phyloP scores from a whole-genome alignment of 2,113 vertebrate species.

The Raja brachyura region DNA sequence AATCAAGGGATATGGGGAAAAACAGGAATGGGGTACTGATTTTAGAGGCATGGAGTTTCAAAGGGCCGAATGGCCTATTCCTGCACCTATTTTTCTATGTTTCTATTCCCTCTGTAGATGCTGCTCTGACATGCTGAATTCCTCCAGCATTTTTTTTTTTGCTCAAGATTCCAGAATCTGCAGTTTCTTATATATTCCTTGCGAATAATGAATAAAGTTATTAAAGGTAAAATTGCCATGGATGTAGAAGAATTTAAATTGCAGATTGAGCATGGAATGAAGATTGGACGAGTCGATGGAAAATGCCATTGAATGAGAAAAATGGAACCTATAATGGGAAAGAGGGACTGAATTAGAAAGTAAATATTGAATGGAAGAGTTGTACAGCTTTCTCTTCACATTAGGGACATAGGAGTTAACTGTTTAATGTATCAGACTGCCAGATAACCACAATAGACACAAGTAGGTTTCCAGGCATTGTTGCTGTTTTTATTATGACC shows the following conservation, averaged over 20 bases:
- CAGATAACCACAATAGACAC: neutral
- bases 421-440: neutral
- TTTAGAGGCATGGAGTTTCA: too few relatives aligned
- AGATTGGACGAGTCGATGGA: neutral
- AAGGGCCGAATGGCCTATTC: too few relatives aligned
- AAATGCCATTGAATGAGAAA: neutral
- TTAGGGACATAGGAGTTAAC: neutral
- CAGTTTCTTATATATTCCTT: neutral
- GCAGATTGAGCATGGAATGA: neutral
- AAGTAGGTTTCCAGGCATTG: neutral
- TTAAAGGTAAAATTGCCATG: neutral
- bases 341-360: neutral
- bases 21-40: too few relatives aligned
- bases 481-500: neutral
- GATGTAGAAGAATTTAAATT: neutral
- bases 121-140: too few relatives aligned
- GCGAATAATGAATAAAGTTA: neutral
- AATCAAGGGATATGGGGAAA: too few relatives aligned
- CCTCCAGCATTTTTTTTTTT: too few relatives aligned
- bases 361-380: neutral
- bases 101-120: too few relatives aligned
- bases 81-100: too few relatives aligned
- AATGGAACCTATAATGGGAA: neutral
- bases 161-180: too few relatives aligned
- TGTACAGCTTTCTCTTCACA: neutral